Evolutionary conservation across 2,113 vertebrate species (phyloP), one percentile per base, ranked within the genome.

Genomic region (Python bivittatus): DNA sequence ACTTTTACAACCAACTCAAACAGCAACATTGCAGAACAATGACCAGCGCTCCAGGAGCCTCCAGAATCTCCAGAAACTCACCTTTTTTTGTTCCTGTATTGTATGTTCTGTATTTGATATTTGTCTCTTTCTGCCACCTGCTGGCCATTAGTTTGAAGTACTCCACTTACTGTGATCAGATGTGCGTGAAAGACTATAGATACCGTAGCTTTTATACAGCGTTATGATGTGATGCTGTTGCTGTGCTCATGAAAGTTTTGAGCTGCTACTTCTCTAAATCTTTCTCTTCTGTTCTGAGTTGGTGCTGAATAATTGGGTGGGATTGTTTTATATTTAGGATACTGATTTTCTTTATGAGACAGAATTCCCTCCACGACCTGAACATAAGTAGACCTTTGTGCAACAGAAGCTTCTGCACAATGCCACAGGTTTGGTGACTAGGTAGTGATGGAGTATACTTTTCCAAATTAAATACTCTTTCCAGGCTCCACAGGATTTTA

Each of bases 121-220:
- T 96, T 96, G 52, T 97, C 90, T 92, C 68, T 95, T 97, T 95
- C 97, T 98, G 97, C 97, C 97, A 97, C 96, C 98, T 97, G 93
- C 93, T 96, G 97, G 11, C 1, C 4, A 0, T 89, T 96, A 6
- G 25, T 1, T 60, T 61, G 48, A 96, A 94, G 15, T 87, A 93
- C 91, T 79, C 54, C 90, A 58, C 11, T 60, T 53, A 42, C 13
- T 58, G 25, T 33, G 1, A 27, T 0, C 0, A 0, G 9, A 15
- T 3, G 8, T 0, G 0, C 0, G 0, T 0, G 44, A 2, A 1
- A 10, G 6, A 22, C 42, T 88, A 13, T 7, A 33, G 64, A 10
- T 0, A 20, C 13, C 1, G 4, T 33, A n/a, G 38, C 44, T n/a
- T 84, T 54, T 42, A 42, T 0, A 0, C 25, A 52, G 12, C 6